phyloP scores from a whole-genome alignment of 2,113 vertebrate genomes.

The Xiphophorus maculatus region DNA sequence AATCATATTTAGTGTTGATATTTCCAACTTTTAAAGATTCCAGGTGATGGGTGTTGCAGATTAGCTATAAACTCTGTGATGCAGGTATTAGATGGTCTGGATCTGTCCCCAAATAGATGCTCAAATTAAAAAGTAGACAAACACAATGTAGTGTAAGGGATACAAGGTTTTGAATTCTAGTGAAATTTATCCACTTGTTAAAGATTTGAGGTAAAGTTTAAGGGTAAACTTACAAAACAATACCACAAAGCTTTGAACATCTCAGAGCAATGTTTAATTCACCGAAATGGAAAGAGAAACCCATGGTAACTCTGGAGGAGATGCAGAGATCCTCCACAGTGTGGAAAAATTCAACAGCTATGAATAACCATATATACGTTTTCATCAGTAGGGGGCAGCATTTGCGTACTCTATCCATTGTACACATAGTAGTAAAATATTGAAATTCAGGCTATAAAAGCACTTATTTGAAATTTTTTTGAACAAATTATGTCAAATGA shows the following conservation, averaged over 20 bases:
- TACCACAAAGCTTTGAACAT: not conserved
- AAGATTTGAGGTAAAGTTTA: not conserved
- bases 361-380: not conserved
- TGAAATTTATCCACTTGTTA: not conserved
- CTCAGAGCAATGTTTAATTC: not conserved
- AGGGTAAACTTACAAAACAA: not conserved
- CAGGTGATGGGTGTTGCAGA: too few relatives aligned
- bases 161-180: not conserved
- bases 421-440: not conserved
- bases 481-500: too few relatives aligned
- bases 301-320: not conserved
- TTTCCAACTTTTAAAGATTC: too few relatives aligned
- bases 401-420: not conserved
- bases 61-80: too few relatives aligned
- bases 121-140: not conserved
- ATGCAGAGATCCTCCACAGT: not conserved
- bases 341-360: not conserved
- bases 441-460: not conserved
- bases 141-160: not conserved
- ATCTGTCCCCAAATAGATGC: too few relatives aligned
- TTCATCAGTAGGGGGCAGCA: slow-evolving; percentile 39
- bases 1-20: too few relatives aligned
- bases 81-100: too few relatives aligned
- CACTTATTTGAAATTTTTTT: too few relatives aligned
- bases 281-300: not conserved